Evolutionary conservation across 2,113 vertebrate genomes (phyloP), one percentile per base, ranked within the genome.

Genomic region (Tamias sibiricus): DNA sequence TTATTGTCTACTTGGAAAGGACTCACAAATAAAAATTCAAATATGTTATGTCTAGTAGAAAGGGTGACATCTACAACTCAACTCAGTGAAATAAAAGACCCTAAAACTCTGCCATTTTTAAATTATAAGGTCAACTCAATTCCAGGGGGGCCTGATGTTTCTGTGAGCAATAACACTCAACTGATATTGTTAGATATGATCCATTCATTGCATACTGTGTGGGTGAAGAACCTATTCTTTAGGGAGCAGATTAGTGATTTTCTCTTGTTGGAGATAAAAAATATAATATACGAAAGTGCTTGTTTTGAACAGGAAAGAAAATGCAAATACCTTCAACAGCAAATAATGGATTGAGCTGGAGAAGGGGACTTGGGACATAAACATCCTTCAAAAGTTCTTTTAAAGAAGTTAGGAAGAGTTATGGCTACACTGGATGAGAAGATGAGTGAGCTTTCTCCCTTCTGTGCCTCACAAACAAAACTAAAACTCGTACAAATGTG

Each of bases 1-100:
- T 95, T 93, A 82, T n/a, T 97, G 24, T 96, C 92, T 96, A 6
- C 28, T 97, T 95, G 89, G 52, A 16, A 90, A 96, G 35, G 37
- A 97, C 4, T 24, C 59, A 76, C 22, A 66, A 75, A 85, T 66
- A 52, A 97, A 69, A 52, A 83, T 77, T 64, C 14, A 87, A 94
- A 92, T 98, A 71, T 89, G 28, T 28, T 91, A 44, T 81, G 12
- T 2, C 32, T 90, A 0, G 4, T 95, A 77, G 84, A 97, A 96
- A 94, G 42, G 32, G 1, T 95, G 40, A 66, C 79, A 82, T 88
- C 49, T 80, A 64, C 68, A 44, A 59, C 54, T 94, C 24, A n/a
- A 44, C 24, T 72, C 49, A 91, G 68, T 14, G 30, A 96, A 17
- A 84, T 14, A 17, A 93, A 66, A 22, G 24, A 35, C 2, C 30